Base-by-base conservation (phyloP, 2,113 vertebrate genomes). In the Anhinga anhinga region DNA sequence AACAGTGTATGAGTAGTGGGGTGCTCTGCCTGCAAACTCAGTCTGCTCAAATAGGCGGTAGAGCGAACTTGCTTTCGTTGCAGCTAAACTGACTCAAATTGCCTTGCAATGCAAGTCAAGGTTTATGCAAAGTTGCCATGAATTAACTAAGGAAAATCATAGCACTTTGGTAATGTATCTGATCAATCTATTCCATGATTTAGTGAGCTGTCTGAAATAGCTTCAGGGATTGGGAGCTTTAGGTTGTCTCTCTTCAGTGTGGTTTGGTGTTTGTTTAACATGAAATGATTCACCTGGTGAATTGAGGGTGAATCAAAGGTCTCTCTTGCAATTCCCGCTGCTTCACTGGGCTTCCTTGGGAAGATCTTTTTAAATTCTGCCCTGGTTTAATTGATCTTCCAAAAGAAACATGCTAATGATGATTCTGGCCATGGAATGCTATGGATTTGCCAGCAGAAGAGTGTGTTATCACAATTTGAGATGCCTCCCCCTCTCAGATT, bases 181-280 rank as follows among this genome's bases (percentile, higher is more conserved):
- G 38, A 69, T 78, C 69, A 59, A 0, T 69, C 26, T 66, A 40
- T 26, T 78, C 27, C 1, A 2, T 76, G 83, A 18, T 79, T 78
- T 55, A 63, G 61, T 63, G 56, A 85, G 65, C 40, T 18, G 22
- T 7, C 61, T 85, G 90, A 91, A 65, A 65, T 50, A 40, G 53
- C 66, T 80, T 85, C 42, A 25, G 71, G 30, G 27, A 32, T 1
- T 73, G 74, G 79, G 78, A 93, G 79, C 36, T 82, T 88, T 82
- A 58, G 42, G 29, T 80, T 88, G 25, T 5, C 2, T 87, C 56
- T 80, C 45, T 91, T 66, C 20, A 34, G 7, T 82, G 86, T 82
- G 83, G 77, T 87, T 93, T 97, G 49, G 40, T 92, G 86, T 63
- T 95, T 93, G 49, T 78, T 88, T 61, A 82, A 53, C 40, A 18